Evolutionary conservation across 2,888 invertebrate species (phyloP), one percentile per base, ranked within the genome.

Genomic region (Meta bourneti): DNA sequence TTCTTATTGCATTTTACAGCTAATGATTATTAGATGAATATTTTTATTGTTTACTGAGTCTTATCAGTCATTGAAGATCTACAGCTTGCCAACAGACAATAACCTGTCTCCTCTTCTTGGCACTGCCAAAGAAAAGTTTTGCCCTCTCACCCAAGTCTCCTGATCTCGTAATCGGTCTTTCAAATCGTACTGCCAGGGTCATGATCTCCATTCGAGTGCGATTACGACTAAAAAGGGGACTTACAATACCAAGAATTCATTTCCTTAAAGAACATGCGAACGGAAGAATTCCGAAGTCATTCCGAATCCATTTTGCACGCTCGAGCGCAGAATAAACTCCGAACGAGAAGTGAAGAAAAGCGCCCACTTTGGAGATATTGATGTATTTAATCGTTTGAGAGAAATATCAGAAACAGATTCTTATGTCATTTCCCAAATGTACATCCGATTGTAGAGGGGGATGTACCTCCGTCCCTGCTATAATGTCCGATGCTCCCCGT

Each of bases 321-420:
- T 9, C 61, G 61, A 16, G 34, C 34, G 34, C 34, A 34, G 34
- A 34, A 34, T 34, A 9, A 61, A 16, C 13, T 16, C 11, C 61
- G 61, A 9, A 9, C 11, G 13, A 5, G 5, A 11, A 16, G 16
- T 16, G 13, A 16, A 16, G 11, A 61, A 61, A 9, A 61, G 6
- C 4, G 5, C 61, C 61, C 61, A 13, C 61, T 11, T 34, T 34
- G 5, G 7, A 61, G 11, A 61, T 61, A 61, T 61, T 16, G 61
- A 61, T 61, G 61, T 5, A 61, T 61, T 61, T 79, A 79, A 79
- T 79, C 79, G 61, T 20, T 61, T 11, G 79, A 61, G 79, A 20
- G 79, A 79, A 79, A 79, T 79, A 79, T 79, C 79, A 79, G 79
- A 79, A 79, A 34, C 69, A 61, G 61, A 79, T 69, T 61, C 79